Evolutionary conservation across 2,797 vertebrate genomes (phyloP).

Genomic region (Buphagus erythrorhynchus): DNA sequence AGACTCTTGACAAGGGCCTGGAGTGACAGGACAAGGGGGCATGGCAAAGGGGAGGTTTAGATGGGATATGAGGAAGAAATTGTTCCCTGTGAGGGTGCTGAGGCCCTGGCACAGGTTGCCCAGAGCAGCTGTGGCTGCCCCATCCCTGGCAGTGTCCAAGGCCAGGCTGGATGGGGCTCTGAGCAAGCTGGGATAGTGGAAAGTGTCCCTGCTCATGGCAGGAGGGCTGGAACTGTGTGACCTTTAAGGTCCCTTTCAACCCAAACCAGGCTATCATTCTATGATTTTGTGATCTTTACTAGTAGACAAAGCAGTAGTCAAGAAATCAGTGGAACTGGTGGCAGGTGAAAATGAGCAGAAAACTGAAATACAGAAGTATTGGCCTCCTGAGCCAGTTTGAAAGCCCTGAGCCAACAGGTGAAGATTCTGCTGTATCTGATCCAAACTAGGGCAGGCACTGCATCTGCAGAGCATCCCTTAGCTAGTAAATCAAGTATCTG

Average conservation of each 20-base stretch:
- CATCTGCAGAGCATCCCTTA: not conserved
- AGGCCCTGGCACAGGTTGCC: not conserved
- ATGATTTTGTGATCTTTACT: not conserved
- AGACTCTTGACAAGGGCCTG: not conserved
- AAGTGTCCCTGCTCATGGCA: not conserved
- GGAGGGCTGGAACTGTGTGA: fast-evolving
- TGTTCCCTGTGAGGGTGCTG: fast-evolving
- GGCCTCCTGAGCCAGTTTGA: not conserved
- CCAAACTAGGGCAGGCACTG: not conserved
- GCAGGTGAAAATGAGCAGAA: not conserved
- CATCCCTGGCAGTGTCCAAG: not conserved
- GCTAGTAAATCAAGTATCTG: not conserved
- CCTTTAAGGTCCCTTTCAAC: not conserved
- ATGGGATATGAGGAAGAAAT: fast-evolving
- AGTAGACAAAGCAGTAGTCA: not conserved
- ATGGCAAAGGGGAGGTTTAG: fast-evolving
- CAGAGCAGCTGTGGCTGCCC: not conserved
- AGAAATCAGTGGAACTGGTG: not conserved
- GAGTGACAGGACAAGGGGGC: not conserved
- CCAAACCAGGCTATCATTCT: not conserved
- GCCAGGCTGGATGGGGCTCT: not conserved
- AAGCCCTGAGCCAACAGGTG: not conserved
- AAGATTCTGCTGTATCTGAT: not conserved
- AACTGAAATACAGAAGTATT: not conserved
- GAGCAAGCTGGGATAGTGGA: fast-evolving